phyloP scores from a whole-genome alignment of 1,140 invertebrate species.

The Lepidurus apus region DNA sequence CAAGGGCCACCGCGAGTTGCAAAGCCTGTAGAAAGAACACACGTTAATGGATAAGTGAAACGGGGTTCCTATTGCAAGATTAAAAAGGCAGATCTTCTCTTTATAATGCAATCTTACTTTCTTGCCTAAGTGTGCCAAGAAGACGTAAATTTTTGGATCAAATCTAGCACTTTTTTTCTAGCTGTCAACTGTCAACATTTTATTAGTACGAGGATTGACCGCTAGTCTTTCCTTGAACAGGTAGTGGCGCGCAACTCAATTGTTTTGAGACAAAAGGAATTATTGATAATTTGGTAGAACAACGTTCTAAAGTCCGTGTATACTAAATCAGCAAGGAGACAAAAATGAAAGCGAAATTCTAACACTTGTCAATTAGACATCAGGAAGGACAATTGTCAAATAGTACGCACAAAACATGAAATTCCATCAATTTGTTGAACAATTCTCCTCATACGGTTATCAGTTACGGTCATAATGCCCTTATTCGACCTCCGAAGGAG shows the following conservation, averaged over 20 bases:
- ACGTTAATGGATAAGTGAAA: too few species aligned
- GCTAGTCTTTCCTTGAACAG: neutral
- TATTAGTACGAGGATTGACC: neutral
- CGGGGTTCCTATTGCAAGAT: too few species aligned
- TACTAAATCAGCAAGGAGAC: neutral
- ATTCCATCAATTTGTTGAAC: neutral
- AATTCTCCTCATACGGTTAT: neutral
- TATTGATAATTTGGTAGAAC: neutral
- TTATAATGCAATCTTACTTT: too few species aligned
- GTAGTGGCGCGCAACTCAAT: neutral
- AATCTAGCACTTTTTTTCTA: neutral
- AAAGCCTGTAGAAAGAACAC: too few species aligned
- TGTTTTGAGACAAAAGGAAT: neutral
- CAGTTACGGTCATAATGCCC: neutral
- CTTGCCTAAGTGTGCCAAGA: too few species aligned
- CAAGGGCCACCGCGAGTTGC: too few species aligned
- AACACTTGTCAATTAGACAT: neutral
- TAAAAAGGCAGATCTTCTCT: too few species aligned
- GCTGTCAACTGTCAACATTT: conserved; percentile 21
- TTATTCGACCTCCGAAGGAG: neutral
- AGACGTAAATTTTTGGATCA: neutral
- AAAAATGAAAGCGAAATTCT: neutral
- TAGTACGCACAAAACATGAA: neutral
- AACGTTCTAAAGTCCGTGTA: neutral
- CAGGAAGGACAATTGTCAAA: neutral